Conservation (phyloP, 2,113 vertebrate genomes). For the Falco punctatus region DNA sequence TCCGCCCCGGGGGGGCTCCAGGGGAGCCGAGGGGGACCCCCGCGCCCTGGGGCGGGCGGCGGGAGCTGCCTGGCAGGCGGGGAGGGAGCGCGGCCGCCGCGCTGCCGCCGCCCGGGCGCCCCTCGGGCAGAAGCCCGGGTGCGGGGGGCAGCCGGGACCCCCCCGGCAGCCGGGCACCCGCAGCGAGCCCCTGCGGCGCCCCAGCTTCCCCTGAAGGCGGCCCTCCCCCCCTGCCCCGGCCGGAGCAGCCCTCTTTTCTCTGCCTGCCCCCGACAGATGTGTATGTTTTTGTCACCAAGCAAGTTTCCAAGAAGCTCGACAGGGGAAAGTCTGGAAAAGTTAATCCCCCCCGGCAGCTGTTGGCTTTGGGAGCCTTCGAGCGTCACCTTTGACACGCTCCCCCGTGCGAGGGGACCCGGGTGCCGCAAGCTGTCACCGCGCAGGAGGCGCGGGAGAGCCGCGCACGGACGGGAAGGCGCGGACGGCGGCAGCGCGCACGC, state of each 20-base stretch:
- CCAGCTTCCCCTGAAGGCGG: neutral
- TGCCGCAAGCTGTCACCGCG: constrained; percentile 85
- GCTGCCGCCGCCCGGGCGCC: neutral
- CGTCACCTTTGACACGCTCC: constrained; percentile 91
- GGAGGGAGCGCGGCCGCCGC: neutral
- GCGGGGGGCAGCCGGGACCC: neutral
- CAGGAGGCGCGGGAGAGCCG: constrained; percentile 42
- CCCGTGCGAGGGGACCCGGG: constrained; percentile 73
- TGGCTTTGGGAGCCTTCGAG: constrained; percentile 88
- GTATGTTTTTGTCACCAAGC: constrained; percentile 72
- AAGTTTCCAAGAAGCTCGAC: constrained; percentile 78
- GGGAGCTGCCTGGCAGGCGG: too few relatives aligned
- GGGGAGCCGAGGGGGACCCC: neutral
- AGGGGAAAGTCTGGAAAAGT: constrained; percentile 86
- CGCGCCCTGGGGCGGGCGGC: neutral
- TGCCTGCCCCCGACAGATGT: constrained; percentile 82
- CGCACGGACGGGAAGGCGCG: neutral
- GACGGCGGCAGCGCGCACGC: neutral
- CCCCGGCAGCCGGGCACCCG: neutral
- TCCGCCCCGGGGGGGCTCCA: neutral
- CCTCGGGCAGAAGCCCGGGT: too few relatives aligned
- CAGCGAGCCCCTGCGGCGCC: neutral
- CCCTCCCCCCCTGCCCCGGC: constrained; percentile 17
- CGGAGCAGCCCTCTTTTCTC: constrained; percentile 59
- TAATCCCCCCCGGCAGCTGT: constrained; percentile 88